A percentile compares a stretch with the other conserved stretches of the same genome.
phyloP scores from a whole-genome alignment of 2,113 vertebrate species.

The Choloepus hoffmanni region DNA sequence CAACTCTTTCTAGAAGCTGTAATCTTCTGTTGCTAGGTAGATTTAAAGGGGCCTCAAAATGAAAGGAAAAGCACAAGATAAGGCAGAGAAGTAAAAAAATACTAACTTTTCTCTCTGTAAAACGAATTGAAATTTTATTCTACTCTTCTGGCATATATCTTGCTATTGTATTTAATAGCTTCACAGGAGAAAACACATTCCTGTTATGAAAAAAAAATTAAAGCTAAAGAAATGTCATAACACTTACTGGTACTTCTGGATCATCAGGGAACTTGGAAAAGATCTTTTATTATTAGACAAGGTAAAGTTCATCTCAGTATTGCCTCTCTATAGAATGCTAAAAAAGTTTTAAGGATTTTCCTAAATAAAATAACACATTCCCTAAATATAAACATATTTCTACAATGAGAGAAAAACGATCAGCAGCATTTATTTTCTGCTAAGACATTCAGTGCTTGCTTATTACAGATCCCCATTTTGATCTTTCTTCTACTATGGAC shows the following conservation, averaged over 20 bases:
- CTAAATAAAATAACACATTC: not conserved
- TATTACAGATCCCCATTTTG: not conserved
- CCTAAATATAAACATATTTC: not conserved
- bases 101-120: not conserved
- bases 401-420: not conserved
- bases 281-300: not conserved
- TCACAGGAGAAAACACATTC: not conserved
- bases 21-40: not conserved
- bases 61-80: not conserved
- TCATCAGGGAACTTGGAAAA: not conserved
- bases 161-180: not conserved
- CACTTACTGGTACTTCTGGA: not conserved
- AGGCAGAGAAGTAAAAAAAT: not conserved
- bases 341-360: not conserved
- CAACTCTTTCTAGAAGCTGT: not conserved
- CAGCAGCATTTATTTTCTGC: not conserved
- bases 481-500: not conserved
- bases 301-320: not conserved
- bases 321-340: not conserved
- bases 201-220: not conserved
- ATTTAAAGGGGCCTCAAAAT: not conserved
- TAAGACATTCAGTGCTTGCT: not conserved
- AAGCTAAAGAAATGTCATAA: not conserved
- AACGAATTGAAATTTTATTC: not conserved
- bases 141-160: not conserved